Evolutionary conservation across 1,140 invertebrate genomes (phyloP), one percentile per base, ranked within the genome.

Genomic region (Ptiloglossa arizonensis): DNA sequence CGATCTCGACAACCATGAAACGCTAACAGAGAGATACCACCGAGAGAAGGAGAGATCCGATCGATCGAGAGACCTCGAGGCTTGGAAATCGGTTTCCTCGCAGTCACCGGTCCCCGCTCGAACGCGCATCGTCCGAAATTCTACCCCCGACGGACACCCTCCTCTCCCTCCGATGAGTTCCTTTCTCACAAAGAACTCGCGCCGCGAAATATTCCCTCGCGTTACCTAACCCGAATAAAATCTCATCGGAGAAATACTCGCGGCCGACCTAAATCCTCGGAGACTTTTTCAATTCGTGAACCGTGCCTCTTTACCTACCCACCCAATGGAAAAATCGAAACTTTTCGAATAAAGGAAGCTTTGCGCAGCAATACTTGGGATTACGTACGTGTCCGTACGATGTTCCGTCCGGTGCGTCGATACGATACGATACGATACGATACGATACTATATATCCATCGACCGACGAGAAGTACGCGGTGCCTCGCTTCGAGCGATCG

Each of bases 1-100:
- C 22, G 63, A 57, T 69, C 71, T 69, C 66, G 48, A 69, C 64
- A 63, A 59, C 62, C 71, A 24, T 56, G 73, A 60, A 69, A 69
- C 73, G 54, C 54, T 60, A 68, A 68, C 73, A 9, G 75, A 83
- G 69, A 46, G 38, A 70, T 22, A 82, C 13, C 2, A 56, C 29
- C 54, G 71, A 48, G 64, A 77, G 52, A 71, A n/a, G 24, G 50
- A 60, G 52, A 77, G 81, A 84, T 87, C 83, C 24, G 52, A 80
- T 82, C 81, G 82, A 83, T 84, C 76, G 62, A 69, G 62, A 69
- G 79, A 84, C 69, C 79, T 84, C 69, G 27, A 81, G 59, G 54
- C 57, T 60, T 84, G 82, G 79, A 85, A 85, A 81, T 81, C 82
- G 67, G 41, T 84, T 85, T 79, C 66, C 70, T 75, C 68, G 69